These are phyloP conservation scores for Synergus umbraculus DNA, from an alignment of 2,888 invertebrate genomes.

Conservation along the genomic window DNA sequence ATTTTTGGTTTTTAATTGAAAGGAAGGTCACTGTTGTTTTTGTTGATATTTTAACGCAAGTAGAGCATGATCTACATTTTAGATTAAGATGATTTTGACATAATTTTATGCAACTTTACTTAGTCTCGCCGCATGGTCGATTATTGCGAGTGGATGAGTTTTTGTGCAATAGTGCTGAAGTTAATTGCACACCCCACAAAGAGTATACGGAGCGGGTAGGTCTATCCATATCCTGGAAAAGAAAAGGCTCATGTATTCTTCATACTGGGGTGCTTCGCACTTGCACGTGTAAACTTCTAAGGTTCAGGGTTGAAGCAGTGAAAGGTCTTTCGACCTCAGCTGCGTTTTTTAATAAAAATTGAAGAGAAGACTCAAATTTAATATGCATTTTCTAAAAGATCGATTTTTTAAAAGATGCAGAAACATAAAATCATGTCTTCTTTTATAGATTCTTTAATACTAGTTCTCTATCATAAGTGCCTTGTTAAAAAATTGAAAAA, in stretches of 20 bases:
- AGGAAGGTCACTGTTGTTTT: too few species aligned
- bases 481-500: too few species aligned
- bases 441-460: too few species aligned
- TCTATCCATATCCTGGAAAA: constrained; percentile 1
- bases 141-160: not conserved
- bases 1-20: too few species aligned
- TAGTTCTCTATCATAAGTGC: too few species aligned
- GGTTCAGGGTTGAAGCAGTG: not conserved
- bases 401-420: too few species aligned
- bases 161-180: not conserved
- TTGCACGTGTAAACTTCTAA: not conserved
- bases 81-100: not conserved
- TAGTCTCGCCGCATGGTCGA: not conserved
- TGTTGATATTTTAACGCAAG: too few species aligned
- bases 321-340: not conserved
- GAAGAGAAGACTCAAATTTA: too few species aligned
- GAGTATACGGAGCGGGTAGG: not conserved
- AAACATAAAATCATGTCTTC: too few species aligned
- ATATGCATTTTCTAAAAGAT: too few species aligned
- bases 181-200: not conserved
- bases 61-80: not conserved
- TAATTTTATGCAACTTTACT: not conserved
- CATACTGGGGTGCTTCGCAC: not conserved
- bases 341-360: too few species aligned
- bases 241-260: not conserved